These are phyloP conservation scores for Phortica magna DNA, from an alignment of 2,888 invertebrate genomes.

Conservation along the genomic window DNA sequence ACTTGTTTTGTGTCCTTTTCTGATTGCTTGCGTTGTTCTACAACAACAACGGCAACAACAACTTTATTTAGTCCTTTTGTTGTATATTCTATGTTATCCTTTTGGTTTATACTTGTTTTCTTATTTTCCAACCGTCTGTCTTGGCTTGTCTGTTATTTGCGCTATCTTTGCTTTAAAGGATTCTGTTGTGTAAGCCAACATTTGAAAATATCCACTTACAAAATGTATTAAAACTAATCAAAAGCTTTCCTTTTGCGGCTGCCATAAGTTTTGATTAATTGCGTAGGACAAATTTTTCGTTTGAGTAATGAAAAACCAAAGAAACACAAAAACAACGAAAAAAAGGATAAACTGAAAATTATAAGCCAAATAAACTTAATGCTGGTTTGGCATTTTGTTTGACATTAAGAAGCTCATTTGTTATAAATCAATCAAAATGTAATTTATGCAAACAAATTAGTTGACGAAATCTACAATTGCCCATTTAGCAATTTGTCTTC, in stretches of 20 bases:
- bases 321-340: too few relatives aligned
- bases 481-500: conserved; percentile 28
- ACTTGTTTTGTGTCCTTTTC: conserved; percentile 39
- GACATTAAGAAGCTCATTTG: not conserved
- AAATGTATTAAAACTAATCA: conserved; percentile 11
- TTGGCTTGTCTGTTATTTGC: not conserved
- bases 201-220: conserved; percentile 10
- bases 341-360: not conserved
- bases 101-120: not conserved
- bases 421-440: conserved; percentile 27
- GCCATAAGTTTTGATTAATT: conserved; percentile 25
- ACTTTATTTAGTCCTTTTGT: too few relatives aligned
- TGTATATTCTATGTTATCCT: too few relatives aligned
- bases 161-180: not conserved
- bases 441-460: conserved; percentile 31
- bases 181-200: conserved; percentile 11
- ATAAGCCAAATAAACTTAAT: not conserved
- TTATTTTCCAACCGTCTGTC: not conserved
- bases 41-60: too few relatives aligned
- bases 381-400: not conserved
- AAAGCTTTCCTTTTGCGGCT: conserved; percentile 4
- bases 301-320: too few relatives aligned
- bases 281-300: not conserved
- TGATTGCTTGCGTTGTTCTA: not conserved
- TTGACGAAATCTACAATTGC: conserved; percentile 16